phyloP scores from a whole-genome alignment of 2,113 vertebrate species.

The Rousettus leschenaultii region DNA sequence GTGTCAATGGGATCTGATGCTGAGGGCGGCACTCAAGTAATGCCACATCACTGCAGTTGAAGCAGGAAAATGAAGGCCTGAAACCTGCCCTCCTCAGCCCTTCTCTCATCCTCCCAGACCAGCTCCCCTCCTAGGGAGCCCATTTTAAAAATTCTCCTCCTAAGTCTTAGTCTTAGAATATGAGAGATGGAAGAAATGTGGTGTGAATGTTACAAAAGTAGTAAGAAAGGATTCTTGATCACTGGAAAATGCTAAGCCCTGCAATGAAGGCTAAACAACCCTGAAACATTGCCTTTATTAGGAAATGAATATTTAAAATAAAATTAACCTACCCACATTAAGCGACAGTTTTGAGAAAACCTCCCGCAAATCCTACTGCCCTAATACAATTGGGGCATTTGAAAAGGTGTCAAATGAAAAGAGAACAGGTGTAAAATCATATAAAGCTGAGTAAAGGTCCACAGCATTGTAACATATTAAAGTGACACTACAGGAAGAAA shows the following conservation, averaged over 20 bases:
- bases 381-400: background rate
- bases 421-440: background rate
- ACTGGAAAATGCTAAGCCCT: background rate
- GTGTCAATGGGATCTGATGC: background rate
- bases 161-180: background rate
- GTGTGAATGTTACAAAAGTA: background rate
- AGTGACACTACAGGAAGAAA: background rate
- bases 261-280: background rate
- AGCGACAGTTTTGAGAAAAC: background rate
- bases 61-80: background rate
- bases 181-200: background rate
- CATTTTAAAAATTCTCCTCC: background rate
- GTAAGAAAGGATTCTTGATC: background rate
- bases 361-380: background rate
- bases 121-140: too few relatives aligned
- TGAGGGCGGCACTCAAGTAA: too few relatives aligned
- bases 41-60: background rate
- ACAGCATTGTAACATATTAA: background rate
- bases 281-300: background rate
- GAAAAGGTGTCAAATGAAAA: background rate
- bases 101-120: too few relatives aligned
- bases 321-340: background rate
- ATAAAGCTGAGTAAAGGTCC: background rate
- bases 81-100: background rate
- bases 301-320: background rate